Conservation (phyloP, 2,888 invertebrate genomes). For the Monopis laevigella region DNA sequence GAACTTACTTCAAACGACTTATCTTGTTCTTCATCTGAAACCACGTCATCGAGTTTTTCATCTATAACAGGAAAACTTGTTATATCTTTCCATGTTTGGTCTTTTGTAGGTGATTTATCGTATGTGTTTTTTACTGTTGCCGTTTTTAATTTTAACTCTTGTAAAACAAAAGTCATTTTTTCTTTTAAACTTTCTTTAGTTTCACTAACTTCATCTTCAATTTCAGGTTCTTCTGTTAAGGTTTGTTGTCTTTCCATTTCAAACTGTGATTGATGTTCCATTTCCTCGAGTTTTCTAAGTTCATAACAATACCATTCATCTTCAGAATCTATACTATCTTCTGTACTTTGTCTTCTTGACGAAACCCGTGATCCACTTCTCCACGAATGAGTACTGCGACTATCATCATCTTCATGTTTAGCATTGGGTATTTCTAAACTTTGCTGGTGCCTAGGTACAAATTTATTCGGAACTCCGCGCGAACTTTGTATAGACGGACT, state of each 20-base stretch:
- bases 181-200: slow-evolving; percentile 78
- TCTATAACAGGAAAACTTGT: slow-evolving; percentile 59
- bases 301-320: slow-evolving; percentile 95
- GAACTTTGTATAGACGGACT: slow-evolving; percentile 73
- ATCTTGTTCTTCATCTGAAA: slow-evolving; percentile 42
- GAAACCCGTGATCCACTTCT: slow-evolving; percentile 86
- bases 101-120: slow-evolving; percentile 43
- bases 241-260: slow-evolving; percentile 72
- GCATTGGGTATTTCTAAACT: slow-evolving; percentile 82
- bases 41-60: slow-evolving; percentile 42
- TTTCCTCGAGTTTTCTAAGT: slow-evolving; percentile 83
- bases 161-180: slow-evolving; percentile 81
- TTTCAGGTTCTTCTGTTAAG: slow-evolving; percentile 68
- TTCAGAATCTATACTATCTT: slow-evolving; percentile 92
- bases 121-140: slow-evolving; percentile 49
- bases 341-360: slow-evolving; percentile 88
- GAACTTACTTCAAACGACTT: slow-evolving; percentile 69
- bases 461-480: slow-evolving; percentile 66
- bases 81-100: slow-evolving; percentile 49
- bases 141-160: slow-evolving; percentile 79
- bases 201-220: slow-evolving; percentile 56
- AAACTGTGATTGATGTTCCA: slow-evolving; percentile 78
- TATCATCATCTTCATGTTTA: slow-evolving; percentile 83
- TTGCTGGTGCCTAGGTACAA: slow-evolving; percentile 75
- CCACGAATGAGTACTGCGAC: slow-evolving; percentile 87